phyloP scores from a whole-genome alignment of 2,113 vertebrate genomes.

The Amphiprion percula region DNA sequence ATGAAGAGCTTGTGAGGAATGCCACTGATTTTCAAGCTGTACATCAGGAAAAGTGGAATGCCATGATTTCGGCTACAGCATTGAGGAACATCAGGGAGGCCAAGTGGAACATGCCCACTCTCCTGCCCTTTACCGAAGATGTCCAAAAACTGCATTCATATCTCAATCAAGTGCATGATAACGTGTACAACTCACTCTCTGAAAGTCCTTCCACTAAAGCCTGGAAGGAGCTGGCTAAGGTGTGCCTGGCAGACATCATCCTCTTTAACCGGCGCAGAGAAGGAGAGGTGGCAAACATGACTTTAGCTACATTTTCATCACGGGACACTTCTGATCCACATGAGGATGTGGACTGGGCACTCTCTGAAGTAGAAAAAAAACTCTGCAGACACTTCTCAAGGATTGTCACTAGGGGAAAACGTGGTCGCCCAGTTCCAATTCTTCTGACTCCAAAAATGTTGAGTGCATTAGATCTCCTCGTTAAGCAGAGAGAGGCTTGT shows the following conservation, averaged over 20 bases:
- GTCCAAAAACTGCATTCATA: constrained; percentile 31
- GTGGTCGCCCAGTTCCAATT: constrained; percentile 17
- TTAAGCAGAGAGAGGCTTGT: constrained; percentile 21
- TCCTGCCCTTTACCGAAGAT: constrained; percentile 50
- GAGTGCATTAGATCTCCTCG: constrained; percentile 23
- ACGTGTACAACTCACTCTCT: background rate
- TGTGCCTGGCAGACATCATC: constrained; percentile 30
- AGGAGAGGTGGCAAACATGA: constrained; percentile 41
- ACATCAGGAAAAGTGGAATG: constrained; percentile 55
- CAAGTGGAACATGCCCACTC: constrained; percentile 40
- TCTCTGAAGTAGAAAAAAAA: constrained; percentile 32
- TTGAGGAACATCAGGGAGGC: constrained; percentile 51
- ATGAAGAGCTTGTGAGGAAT: constrained; percentile 42
- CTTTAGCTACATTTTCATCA: constrained; percentile 23
- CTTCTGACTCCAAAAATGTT: constrained; percentile 41
- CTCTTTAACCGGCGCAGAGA: constrained; percentile 22
- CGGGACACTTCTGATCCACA: constrained; percentile 16
- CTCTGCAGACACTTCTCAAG: constrained; percentile 36
- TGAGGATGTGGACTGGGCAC: constrained; percentile 38
- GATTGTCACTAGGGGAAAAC: constrained; percentile 24
- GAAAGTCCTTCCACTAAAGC: constrained; percentile 25
- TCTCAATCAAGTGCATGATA: constrained; percentile 38
- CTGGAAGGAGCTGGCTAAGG: constrained; percentile 38
- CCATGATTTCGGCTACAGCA: constrained; percentile 44
- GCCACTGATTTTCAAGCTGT: constrained; percentile 46